Evolutionary conservation across 2,888 invertebrate species (phyloP).

Genomic region (Tridacna crocea): DNA sequence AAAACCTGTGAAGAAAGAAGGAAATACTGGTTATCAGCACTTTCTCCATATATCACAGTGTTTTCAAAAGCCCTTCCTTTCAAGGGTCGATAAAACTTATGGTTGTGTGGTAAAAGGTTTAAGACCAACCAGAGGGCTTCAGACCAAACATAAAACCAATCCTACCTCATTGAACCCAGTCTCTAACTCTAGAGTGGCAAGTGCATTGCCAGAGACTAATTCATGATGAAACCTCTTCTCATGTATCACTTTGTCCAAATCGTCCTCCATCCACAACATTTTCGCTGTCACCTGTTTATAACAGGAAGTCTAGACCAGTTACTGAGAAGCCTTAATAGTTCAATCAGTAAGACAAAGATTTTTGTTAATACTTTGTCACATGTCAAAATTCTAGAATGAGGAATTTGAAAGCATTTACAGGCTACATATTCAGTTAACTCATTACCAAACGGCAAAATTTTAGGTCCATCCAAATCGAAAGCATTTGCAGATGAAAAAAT

Average conservation of each 20-base stretch:
- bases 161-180: conserved; percentile 88
- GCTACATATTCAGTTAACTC: background rate
- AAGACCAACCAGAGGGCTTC: background rate
- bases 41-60: too few species aligned
- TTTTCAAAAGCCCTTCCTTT: too few species aligned
- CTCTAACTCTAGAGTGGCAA: conserved; percentile 87
- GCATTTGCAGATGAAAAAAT: too few species aligned
- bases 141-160: too few species aligned
- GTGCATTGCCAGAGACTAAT: conserved; percentile 88
- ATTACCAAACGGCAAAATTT: background rate
- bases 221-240: conserved; percentile 92
- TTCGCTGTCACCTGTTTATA: conserved; percentile 59
- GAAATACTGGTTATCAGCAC: too few species aligned
- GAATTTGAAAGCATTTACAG: background rate
- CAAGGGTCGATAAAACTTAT: too few species aligned
- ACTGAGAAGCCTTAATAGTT: background rate
- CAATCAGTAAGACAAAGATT: background rate
- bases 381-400: background rate
- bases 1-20: too few species aligned
- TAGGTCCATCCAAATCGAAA: too few species aligned
- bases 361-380: background rate
- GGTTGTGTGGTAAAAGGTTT: too few species aligned
- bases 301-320: background rate
- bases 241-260: conserved; percentile 90
- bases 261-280: conserved; percentile 60